Evolutionary conservation across 2,888 invertebrate genomes (phyloP), one percentile per base, ranked within the genome.

Genomic region (Protophormia terraenovae): DNA sequence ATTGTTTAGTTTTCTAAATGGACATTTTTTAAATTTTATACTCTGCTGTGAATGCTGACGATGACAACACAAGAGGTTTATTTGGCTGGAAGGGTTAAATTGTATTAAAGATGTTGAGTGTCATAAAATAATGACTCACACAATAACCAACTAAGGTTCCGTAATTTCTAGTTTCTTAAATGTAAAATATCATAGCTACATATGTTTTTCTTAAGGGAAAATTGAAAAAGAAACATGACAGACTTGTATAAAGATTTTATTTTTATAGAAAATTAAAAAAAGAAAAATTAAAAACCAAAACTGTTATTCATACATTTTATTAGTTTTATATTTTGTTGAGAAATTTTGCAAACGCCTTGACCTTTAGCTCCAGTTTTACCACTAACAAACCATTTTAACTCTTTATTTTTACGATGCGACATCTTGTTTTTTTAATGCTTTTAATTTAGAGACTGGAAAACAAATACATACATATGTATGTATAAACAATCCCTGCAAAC

Each of bases 1-100:
- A 50, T 64, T 69, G 64, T 27, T 53, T 60, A 16, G 60, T 16
- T 16, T 55, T 53, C 22, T 8, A 38, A 32, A 27, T 19, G 22
- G 22, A 14, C 69, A 41, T 3, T 24, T 38, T 45, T 32, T 12
- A 5, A 41, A 45, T 58, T 3, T 8, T 41, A 38, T 50, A 38
- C 77, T n/a, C n/a, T 66, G 72, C 32, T 58, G 50, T 38, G 66
- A 66, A 50, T 69, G 41, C 29, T 55, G 58, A 19, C 14, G 32
- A n/a, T n/a, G n/a, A 58, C 7, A 76, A 27, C 14, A 29, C 27
- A 53, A 55, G 19, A 60, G 53, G 64, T 45, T 47, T 82, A 16
- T 69, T 45, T 58, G 47, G 24, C 27, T 64, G 72, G 60, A 80
- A 84, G 84, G 84, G 84, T 84, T 84, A 76, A 67, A 72, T 72